These are phyloP conservation scores for Palythoa grandiflora DNA, from an alignment of 92 coral and sea anemone species.

Conservation along the genomic window DNA sequence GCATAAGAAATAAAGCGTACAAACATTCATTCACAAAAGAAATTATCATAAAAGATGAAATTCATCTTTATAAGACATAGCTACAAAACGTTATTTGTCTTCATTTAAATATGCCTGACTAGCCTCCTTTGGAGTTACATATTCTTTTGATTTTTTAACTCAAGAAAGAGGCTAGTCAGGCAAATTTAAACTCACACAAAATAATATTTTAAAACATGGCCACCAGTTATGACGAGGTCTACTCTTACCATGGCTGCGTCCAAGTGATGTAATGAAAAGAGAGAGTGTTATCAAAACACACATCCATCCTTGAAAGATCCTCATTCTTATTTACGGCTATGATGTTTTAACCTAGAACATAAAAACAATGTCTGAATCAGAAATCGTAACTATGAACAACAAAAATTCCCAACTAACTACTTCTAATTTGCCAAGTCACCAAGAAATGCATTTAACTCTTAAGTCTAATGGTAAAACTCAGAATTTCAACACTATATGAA, in stretches of 20 bases:
- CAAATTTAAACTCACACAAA: neutral
- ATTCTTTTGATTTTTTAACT: too few relatives aligned
- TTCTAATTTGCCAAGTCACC: too few relatives aligned
- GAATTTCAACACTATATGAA: too few relatives aligned
- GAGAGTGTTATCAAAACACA: neutral
- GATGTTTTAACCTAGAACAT: neutral
- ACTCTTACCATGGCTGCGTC: slow-evolving; percentile 20
- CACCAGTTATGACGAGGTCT: neutral
- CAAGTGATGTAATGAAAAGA: slow-evolving; percentile 28
- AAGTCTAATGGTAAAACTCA: too few relatives aligned
- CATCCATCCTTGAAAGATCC: neutral
- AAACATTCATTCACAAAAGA: too few relatives aligned
- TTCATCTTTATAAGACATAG: neutral
- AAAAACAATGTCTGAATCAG: neutral
- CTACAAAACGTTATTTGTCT: neutral
- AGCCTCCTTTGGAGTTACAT: too few relatives aligned
- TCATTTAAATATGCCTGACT: neutral
- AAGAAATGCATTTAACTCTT: too few relatives aligned
- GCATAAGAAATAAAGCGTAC: neutral
- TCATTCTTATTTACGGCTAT: neutral
- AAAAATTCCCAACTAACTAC: neutral
- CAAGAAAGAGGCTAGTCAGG: too few relatives aligned
- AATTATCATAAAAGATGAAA: neutral
- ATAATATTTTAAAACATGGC: too few relatives aligned
- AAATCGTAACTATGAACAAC: neutral